These are phyloP conservation scores for Apotomis turbidana DNA, from an alignment of 2,888 invertebrate genomes.

Conservation along the genomic window DNA sequence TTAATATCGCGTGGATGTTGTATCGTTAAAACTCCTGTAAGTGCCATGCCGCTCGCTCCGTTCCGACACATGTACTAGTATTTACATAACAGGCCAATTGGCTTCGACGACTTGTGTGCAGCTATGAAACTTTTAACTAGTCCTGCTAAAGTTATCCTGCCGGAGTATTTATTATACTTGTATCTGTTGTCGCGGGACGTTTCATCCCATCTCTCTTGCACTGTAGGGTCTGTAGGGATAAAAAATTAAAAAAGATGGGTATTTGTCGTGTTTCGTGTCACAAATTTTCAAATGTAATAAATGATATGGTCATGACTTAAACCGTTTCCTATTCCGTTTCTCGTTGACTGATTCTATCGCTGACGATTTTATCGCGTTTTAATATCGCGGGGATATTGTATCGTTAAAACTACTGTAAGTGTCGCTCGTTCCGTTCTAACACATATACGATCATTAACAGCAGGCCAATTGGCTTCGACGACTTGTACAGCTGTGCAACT, in stretches of 20 bases:
- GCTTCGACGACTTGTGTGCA: slow-evolving; percentile 56
- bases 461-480: slow-evolving; percentile 65
- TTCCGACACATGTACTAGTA: slow-evolving; percentile 56
- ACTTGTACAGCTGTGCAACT: slow-evolving; percentile 61
- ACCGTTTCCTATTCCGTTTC: too few relatives aligned
- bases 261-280: too few relatives aligned
- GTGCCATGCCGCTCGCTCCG: slow-evolving; percentile 42
- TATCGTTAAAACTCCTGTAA: slow-evolving; percentile 45
- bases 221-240: too few relatives aligned
- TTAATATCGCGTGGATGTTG: slow-evolving; percentile 12
- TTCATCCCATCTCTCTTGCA: too few relatives aligned
- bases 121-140: slow-evolving; percentile 64
- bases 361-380: too few relatives aligned
- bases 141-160: slow-evolving; percentile 46
- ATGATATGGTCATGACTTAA: too few relatives aligned
- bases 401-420: slow-evolving; percentile 43
- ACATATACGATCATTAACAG: slow-evolving; percentile 65
- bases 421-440: slow-evolving; percentile 48
- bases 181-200: too few relatives aligned
- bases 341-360: too few relatives aligned
- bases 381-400: slow-evolving; percentile 33
- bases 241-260: too few relatives aligned
- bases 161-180: too few relatives aligned
- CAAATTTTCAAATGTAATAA: too few relatives aligned
- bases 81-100: slow-evolving; percentile 73